Conservation (phyloP, 2,888 invertebrate species). For the Xylota segnis region DNA sequence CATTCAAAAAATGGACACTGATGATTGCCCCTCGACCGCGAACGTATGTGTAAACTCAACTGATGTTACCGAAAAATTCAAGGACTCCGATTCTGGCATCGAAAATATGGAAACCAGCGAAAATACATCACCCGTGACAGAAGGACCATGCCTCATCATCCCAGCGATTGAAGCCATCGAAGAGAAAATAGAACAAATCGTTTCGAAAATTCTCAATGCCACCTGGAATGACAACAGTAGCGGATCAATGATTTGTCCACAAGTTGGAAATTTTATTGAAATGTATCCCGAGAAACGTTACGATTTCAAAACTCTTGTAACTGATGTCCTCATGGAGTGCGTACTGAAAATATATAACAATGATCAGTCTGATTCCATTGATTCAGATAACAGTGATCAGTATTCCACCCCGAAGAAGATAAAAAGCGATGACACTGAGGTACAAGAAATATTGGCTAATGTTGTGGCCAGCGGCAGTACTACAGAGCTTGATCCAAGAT, state of each 20-base stretch:
- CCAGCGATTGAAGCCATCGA: constrained; percentile 81
- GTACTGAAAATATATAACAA: constrained; percentile 84
- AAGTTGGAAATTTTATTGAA: constrained; percentile 86
- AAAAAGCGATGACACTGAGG: constrained; percentile 84
- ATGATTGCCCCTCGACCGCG: constrained; percentile 81
- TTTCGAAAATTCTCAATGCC: constrained; percentile 89
- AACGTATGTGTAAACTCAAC: constrained; percentile 82
- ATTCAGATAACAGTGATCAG: constrained; percentile 84
- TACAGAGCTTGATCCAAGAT: constrained; percentile 47
- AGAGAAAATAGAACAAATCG: constrained; percentile 85
- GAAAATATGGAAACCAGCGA: constrained; percentile 89
- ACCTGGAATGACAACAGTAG: constrained; percentile 88
- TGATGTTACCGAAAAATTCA: constrained; percentile 86
- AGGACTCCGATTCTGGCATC: constrained; percentile 89
- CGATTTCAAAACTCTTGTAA: constrained; percentile 86
- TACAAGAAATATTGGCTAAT: constrained; percentile 83
- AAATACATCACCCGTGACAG: constrained; percentile 68
- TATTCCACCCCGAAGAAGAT: constrained; percentile 85
- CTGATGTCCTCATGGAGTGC: constrained; percentile 86
- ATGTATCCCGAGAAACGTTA: constrained; percentile 85
- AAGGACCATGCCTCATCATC: constrained; percentile 55
- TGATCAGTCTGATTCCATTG: constrained; percentile 61
- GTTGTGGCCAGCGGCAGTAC: constrained; percentile 78
- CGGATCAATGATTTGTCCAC: constrained; percentile 86
- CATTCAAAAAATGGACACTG: constrained; percentile 80